Evolutionary conservation across 1,140 invertebrate genomes (phyloP), one percentile per base, ranked within the genome.

Genomic region (Protaetia brevitarsis): DNA sequence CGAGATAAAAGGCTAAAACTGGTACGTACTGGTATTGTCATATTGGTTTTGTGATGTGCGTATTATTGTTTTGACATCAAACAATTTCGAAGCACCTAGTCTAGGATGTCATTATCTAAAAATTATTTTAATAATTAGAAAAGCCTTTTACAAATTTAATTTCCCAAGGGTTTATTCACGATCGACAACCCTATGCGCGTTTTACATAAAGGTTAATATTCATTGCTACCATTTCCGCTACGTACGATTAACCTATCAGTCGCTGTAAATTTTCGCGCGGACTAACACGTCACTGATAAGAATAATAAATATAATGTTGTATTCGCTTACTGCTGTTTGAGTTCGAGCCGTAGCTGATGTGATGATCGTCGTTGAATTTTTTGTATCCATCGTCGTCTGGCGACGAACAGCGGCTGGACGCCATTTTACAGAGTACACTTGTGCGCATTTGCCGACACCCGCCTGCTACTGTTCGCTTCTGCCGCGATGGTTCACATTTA

Each of bases 291-390:
- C 41, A 51, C 16, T 36, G 19, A 51, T 51, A 51, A 51, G 41
- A 51, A 51, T 51, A 51, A 51, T 23, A 23, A n/a, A n/a, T n/a
- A n/a, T 51, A 51, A 5, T 19, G 7, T 51, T 51, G 82, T 82
- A 83, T 82, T 82, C 78, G 78, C 41, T 51, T 51, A 51, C 41
- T 77, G 66, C 78, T 77, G 26, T 51, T n/a, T n/a, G n/a, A n/a
- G 72, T 82, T 82, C 66, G 82, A 83, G 73, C 82, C 83, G 76
- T 83, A 83, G 73, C 81, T 81, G 71, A 82, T 77, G 77, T 82
- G 83, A 71, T 83, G 81, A 74, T 83, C 81, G 77, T 83, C 82
- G 77, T 79, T 82, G 68, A 84, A 83, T 69, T 81, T 78, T 81
- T 83, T 82, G 73, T 84, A 83, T 69, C 82, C 82, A 74, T 83